phyloP scores from a whole-genome alignment of 2,113 vertebrate genomes.

The Oreotrochilus melanogaster region DNA sequence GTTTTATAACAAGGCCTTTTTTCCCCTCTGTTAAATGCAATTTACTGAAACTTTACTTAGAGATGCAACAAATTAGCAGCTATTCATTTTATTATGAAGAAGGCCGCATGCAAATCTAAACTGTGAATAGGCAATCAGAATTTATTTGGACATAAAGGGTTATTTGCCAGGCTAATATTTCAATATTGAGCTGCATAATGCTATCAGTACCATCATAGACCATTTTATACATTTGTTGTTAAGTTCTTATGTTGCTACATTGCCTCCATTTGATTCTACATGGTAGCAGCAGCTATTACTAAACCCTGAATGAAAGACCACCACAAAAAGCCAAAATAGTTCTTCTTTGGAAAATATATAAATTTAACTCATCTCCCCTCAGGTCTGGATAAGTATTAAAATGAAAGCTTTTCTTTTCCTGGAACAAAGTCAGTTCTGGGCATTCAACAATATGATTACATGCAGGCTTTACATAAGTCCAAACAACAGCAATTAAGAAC shows the following conservation, averaged over 20 bases:
- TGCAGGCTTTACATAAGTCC: background rate
- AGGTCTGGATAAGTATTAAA: background rate
- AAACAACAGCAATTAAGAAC: background rate
- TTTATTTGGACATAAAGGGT: constrained; percentile 71
- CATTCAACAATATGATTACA: background rate
- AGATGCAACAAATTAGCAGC: constrained; percentile 77
- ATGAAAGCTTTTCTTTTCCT: background rate
- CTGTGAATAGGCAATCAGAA: constrained; percentile 80
- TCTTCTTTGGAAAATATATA: background rate
- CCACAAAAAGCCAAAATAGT: background rate
- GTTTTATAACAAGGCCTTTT: constrained; percentile 69
- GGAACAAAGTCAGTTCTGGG: background rate
- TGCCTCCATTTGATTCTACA: background rate
- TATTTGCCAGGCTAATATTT: constrained; percentile 75
- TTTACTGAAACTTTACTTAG: constrained; percentile 76
- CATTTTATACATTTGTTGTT: background rate
- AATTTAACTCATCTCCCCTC: background rate
- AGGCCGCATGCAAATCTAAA: constrained; percentile 64
- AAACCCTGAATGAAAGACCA: background rate
- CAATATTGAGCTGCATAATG: constrained; percentile 66
- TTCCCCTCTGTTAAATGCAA: constrained; percentile 43
- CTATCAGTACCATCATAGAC: background rate
- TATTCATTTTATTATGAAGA: constrained; percentile 81
- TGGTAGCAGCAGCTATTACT: background rate
- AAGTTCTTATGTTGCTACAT: background rate